Percentiles rank a stretch among this genome's conserved stretches.
phyloP scores from a whole-genome alignment of 2,888 invertebrate genomes.

The Leistus spinibarbis region DNA sequence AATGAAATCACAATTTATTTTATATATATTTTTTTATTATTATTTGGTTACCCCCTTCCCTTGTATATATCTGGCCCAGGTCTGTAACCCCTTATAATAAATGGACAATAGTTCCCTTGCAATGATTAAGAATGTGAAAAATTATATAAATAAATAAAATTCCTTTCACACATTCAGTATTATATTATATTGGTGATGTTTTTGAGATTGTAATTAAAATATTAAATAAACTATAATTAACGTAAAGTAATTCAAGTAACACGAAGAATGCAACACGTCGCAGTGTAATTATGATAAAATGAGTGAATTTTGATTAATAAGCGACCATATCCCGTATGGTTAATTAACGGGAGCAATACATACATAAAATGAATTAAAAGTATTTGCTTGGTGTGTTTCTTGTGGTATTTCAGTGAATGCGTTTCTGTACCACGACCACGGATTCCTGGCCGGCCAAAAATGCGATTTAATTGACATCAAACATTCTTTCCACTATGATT shows the following conservation, averaged over 20 bases:
- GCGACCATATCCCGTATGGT: background rate
- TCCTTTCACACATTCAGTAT: background rate
- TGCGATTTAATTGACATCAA: background rate
- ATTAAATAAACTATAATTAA: background rate
- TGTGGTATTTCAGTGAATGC: background rate
- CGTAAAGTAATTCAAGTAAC: background rate
- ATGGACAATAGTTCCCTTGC: too few species aligned
- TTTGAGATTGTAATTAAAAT: background rate
- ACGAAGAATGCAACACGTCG: background rate
- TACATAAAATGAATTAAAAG: background rate
- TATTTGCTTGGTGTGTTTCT: background rate
- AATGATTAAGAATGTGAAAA: too few species aligned
- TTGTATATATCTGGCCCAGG: too few species aligned
- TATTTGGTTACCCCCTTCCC: too few species aligned
- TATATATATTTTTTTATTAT: too few species aligned
- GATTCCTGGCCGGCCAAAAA: background rate
- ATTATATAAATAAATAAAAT: background rate
- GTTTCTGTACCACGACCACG: background rate
- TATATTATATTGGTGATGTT: background rate
- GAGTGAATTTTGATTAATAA: background rate
- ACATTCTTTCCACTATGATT: background rate
- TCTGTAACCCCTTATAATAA: too few species aligned
- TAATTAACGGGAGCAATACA: background rate
- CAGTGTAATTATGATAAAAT: background rate
- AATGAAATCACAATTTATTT: too few species aligned